Conservation (phyloP, 2,797 vertebrate genomes). For the Taeniopygia guttata region DNA sequence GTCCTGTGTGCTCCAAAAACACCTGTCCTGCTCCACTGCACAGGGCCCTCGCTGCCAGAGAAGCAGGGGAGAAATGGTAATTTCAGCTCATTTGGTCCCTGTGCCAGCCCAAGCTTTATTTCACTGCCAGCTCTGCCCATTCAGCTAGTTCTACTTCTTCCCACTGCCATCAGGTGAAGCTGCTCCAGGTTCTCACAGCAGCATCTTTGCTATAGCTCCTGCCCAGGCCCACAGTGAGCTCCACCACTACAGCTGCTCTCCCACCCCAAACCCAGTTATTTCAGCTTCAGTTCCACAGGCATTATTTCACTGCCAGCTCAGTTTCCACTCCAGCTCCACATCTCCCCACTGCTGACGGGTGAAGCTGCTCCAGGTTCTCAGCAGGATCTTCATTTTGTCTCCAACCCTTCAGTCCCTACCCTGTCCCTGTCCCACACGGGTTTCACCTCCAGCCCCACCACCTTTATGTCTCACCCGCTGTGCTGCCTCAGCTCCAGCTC, state of each 20-base stretch:
- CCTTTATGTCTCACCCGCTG: background rate
- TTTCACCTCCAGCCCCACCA: background rate
- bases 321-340: background rate
- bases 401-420: background rate
- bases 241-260: background rate
- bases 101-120: background rate
- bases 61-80: background rate
- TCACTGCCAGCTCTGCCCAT: background rate
- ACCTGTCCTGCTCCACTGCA: accelerated
- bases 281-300: background rate
- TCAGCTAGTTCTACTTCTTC: background rate
- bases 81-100: background rate
- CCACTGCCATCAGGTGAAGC: background rate
- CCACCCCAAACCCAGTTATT: background rate
- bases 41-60: too few species aligned
- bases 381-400: background rate
- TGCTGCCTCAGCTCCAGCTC: background rate
- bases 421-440: background rate
- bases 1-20: accelerated
- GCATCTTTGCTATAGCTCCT: background rate
- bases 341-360: background rate
- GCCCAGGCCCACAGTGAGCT: background rate
- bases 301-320: background rate
- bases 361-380: background rate
- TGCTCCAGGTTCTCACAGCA: background rate